Evolutionary conservation across 2,888 invertebrate genomes (phyloP).

Genomic region (Macrophya annulata): DNA sequence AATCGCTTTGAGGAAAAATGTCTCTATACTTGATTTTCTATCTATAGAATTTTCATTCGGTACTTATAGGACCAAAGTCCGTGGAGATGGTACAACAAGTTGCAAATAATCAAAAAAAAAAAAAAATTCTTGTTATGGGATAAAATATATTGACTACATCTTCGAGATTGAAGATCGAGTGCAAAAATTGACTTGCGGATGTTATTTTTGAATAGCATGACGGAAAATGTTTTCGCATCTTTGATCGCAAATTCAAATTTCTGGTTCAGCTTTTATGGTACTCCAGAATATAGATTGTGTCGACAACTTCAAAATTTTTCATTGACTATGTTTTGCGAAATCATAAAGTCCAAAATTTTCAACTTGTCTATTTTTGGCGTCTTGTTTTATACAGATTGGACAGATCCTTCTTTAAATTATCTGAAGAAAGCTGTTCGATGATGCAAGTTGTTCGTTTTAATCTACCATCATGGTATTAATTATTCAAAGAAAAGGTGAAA

Average conservation of each 20-base stretch:
- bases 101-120: no score
- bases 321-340: neutral
- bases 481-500: no score
- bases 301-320: neutral
- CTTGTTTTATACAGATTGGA: neutral
- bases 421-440: no score
- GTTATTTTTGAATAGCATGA: neutral
- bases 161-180: no score
- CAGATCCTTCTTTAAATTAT: no score
- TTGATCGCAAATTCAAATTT: neutral
- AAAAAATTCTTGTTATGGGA: no score
- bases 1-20: neutral
- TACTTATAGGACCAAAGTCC: neutral
- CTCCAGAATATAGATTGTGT: neutral
- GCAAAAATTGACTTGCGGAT: neutral
- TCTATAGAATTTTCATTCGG: neutral
- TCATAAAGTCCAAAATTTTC: neutral
- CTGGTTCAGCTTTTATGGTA: neutral
- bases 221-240: neutral
- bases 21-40: conserved; percentile 20
- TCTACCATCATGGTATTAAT: no score
- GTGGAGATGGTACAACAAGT: neutral
- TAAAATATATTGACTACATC: no score
- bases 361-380: neutral
- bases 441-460: no score